Evolutionary conservation across 2,113 vertebrate genomes (phyloP), one percentile per base, ranked within the genome.

Genomic region (Irena cyanogastra): DNA sequence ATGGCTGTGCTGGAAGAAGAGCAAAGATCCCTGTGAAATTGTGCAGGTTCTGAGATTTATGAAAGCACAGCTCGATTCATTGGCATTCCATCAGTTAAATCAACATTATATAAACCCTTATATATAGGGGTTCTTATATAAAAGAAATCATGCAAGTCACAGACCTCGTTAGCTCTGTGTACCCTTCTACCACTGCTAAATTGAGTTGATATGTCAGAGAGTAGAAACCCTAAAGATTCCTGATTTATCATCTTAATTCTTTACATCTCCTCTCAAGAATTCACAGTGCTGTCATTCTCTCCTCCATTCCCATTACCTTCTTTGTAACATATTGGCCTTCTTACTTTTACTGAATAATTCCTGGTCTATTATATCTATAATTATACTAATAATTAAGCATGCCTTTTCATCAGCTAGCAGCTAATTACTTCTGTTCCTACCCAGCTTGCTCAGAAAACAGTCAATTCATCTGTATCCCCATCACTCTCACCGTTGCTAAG

Each of bases 331-430:
- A 93, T 70, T 92, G 71, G 80, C 87, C 94, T 95, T 92, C 93
- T 93, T 86, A 86, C 88, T 95, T 92, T 94, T 95, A 93, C 93
- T 93, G 94, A 95, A 93, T 90, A 96, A 96, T 94, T 96, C 95
- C 93, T 92, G 83, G 30, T 65, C 94, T 96, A 95, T 96, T 97
- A 77, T 95, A 97, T 95, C 90, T 95, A 93, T 90, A 96, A 95
- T 97, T 97, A 93, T 87, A 90, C 80, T 95, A 94, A 96, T 97
- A 97, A 96, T 96, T 95, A 96, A 94, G 94, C 91, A 93, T 89
- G 93, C 86, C 69, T 96, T 97, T 96, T 95, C 91, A 97, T 96
- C 96, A 97, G 94, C 96, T 89, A 90, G 83, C 91, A 97, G 93
- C 93, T 97, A 96, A 96, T 97, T 96, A 92, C 93, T 95, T 80